Base-by-base conservation (phyloP, 1,140 invertebrate species). In the Spodoptera frugiperda region DNA sequence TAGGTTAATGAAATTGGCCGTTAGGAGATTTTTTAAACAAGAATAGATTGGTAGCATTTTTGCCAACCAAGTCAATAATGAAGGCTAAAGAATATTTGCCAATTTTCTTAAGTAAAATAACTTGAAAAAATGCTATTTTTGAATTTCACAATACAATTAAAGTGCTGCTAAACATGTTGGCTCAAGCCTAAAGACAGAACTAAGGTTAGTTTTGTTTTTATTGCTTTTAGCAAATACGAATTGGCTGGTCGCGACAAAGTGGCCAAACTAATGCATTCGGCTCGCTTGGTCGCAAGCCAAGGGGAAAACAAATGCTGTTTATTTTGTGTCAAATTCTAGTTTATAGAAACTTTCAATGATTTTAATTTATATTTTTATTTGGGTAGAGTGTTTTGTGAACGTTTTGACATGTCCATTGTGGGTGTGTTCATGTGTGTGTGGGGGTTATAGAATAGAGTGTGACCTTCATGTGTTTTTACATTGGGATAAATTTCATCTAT, bases 241-340 rank as follows among this genome's bases (percentile, higher is more conserved):
- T n/a, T n/a, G n/a, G n/a, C n/a, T 48, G 61, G 44, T 65, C 61
- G 61, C 17, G 44, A 15, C 46, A n/a, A 65, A 46, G 61, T 17
- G 61, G 9, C 44, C 61, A 21, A 12, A 21, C 14, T 65, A 65
- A 65, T 44, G 39, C 17, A 65, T 48, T 65, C 19, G 30, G 30
- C 12, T n/a, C 30, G 61, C 59, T 44, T 61, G 61, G 17, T 65
- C 61, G 61, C 39, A 10, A 17, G 17, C 30, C 61, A 21, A 65
- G 6, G 17, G 17, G 19, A 11, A 48, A 21, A n/a, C n/a, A n/a
- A n/a, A 15, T 14, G 10, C 59, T 15, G 19, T 49, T 57, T 14
- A 21, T 25, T 57, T 57, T 55, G 10, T 10, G 2, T 25, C 54
- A 10, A 17, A 17, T 17, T 17, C 49, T 17, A 51, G 48, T 51